Percentiles rank a stretch among this genome's conserved stretches.
These are phyloP conservation scores for Trissoscelio sp. DNA, from an alignment of 2,888 invertebrate genomes.

Conservation along the genomic window DNA sequence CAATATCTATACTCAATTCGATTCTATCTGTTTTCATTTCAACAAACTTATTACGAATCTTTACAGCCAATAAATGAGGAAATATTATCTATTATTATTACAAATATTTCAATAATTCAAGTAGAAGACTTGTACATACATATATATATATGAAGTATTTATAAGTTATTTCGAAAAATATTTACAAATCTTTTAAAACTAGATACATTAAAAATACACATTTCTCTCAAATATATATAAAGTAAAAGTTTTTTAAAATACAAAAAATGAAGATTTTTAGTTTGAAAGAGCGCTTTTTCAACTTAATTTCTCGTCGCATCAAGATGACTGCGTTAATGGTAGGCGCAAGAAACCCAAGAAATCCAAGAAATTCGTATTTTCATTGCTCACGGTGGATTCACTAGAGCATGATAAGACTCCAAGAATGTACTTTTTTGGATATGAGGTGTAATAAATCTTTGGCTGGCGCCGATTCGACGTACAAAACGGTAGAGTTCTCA, in stretches of 20 bases:
- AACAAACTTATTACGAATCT: no score
- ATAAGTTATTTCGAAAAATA: no score
- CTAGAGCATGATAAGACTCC: conserved; percentile 28
- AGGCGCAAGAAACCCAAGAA: conserved; percentile 37
- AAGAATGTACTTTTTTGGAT: conserved; percentile 54
- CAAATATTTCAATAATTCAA: no score
- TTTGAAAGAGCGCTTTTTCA: conserved; percentile 43
- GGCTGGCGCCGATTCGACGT: conserved; percentile 58
- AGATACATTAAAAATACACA: conserved; percentile 31
- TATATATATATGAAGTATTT: no score
- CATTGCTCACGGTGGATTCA: conserved; percentile 17
- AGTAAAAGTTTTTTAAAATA: conserved; percentile 24
- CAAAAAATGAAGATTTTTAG: conserved; percentile 50
- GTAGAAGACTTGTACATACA: no score
- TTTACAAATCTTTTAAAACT: conserved; percentile 5
- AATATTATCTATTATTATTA: no score
- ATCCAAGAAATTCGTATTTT: conserved; percentile 34
- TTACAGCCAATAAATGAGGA: no score
- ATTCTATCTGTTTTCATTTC: no score
- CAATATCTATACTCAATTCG: no score
- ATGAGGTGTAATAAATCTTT: conserved; percentile 53
- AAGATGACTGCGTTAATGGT: conserved; percentile 37
- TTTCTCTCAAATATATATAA: conserved; percentile 30
- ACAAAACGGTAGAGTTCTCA: conserved; percentile 6
- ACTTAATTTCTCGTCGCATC: conserved; percentile 48